Conservation (phyloP, 2,888 invertebrate species). For the Carterocephalus palaemon region DNA sequence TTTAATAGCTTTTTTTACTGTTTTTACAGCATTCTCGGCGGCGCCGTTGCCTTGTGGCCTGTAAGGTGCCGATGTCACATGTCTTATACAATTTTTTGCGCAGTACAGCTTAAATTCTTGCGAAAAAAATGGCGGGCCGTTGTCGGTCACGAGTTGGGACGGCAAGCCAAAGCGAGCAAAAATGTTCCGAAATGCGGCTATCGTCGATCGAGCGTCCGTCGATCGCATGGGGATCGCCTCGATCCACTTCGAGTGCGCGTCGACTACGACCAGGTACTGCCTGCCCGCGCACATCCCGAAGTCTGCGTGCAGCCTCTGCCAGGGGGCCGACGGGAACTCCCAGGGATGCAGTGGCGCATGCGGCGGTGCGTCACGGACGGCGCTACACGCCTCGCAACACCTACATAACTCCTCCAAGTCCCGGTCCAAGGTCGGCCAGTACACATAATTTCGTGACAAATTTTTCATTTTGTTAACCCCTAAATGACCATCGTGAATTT, state of each 20-base stretch:
- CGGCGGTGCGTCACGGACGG: slow-evolving; percentile 1
- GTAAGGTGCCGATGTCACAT: slow-evolving; percentile 27
- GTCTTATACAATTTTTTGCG: slow-evolving; percentile 26
- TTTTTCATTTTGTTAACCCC: slow-evolving; percentile 9
- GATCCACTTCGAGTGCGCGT: slow-evolving; percentile 34
- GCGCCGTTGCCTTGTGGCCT: slow-evolving; percentile 29
- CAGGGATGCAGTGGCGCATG: background rate
- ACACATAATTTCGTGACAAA: slow-evolving; percentile 5
- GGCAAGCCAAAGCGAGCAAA: slow-evolving; percentile 32
- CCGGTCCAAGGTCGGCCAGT: background rate
- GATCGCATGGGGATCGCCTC: slow-evolving; percentile 27
- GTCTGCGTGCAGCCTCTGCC: background rate
- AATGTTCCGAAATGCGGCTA: slow-evolving; percentile 21
- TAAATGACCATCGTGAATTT: slow-evolving; percentile 6
- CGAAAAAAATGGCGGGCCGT: slow-evolving; percentile 30
- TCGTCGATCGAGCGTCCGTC: slow-evolving; percentile 16
- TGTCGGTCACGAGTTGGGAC: slow-evolving; percentile 27
- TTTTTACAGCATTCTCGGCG: slow-evolving; percentile 30
- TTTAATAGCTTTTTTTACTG: slow-evolving; percentile 25
- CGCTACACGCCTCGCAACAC: background rate
- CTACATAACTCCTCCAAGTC: background rate
- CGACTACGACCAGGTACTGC: slow-evolving; percentile 30
- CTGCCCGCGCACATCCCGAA: slow-evolving; percentile 1
- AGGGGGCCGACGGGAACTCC: background rate
- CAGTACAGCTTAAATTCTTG: slow-evolving; percentile 27